Evolutionary conservation across 1,140 invertebrate species (phyloP).

Genomic region (Pantala flavescens): DNA sequence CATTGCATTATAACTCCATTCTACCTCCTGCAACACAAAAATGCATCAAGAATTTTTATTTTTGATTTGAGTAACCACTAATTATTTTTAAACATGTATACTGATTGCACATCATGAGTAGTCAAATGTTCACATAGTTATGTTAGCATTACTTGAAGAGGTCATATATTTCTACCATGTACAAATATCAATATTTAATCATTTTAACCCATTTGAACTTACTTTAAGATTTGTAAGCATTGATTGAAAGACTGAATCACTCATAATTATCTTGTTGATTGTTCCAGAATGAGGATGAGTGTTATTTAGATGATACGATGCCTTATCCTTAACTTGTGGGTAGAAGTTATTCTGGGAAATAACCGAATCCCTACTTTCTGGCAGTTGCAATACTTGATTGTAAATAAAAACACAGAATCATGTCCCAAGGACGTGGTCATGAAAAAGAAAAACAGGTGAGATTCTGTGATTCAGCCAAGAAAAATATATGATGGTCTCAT

Average conservation of each 20-base stretch:
- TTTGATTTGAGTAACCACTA: background rate
- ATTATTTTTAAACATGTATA: background rate
- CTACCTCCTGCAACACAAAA: background rate
- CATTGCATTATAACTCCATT: background rate
- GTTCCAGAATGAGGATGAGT: conserved; percentile 4
- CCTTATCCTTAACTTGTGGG: background rate
- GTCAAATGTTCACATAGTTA: conserved; percentile 10
- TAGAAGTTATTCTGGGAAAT: background rate
- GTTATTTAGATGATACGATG: background rate
- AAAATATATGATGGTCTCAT: background rate
- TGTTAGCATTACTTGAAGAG: conserved; percentile 1
- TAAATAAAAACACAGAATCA: background rate
- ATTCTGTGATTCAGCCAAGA: background rate
- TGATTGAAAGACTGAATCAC: background rate
- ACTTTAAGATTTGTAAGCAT: background rate
- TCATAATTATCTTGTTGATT: conserved; percentile 11
- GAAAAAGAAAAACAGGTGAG: background rate
- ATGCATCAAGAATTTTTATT: background rate
- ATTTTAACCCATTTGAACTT: conserved; percentile 1
- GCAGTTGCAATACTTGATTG: background rate
- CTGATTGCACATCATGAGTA: conserved; percentile 5
- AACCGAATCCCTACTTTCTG: background rate
- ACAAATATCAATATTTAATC: conserved; percentile 1
- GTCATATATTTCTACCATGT: conserved; percentile 10
- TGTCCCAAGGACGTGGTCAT: background rate